Base-by-base conservation (phyloP, 2,113 vertebrate genomes). In the Pachypanchax playfairii region DNA sequence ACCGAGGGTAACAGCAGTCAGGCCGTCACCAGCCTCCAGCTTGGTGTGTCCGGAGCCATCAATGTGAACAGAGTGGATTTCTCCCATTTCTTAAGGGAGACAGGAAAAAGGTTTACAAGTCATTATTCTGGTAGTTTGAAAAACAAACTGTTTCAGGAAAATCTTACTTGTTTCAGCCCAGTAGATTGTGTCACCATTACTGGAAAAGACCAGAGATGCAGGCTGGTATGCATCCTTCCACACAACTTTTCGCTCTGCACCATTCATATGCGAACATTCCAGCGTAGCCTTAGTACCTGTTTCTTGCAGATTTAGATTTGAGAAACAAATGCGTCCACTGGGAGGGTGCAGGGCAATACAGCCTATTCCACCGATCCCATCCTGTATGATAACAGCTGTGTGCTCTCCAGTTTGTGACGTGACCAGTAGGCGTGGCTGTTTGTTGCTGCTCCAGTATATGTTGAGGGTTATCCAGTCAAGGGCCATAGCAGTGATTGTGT, bases 391-490 rank as follows among this genome's bases (percentile, higher is more conserved):
- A 1, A 80, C 55, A 5, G 91, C 83, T 0, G 85, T 80, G 75
- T 93, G 88, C 0, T 11, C 72, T 0, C 90, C 90, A 1, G 78
- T 55, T 0, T 74, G 51, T 2, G 91, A 89, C 15, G 91, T 92
- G 48, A 96, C 93, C 0, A 73, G 83, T 73, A 98, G 86, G 11
- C 72, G 77, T 0, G 88, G 67, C 0, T 86, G 90, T 39, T 88
- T 89, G 14, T 41, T 90, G 54, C 89, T 88, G 1, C 95, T 95
- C 96, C 96, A 98, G 76, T 93, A 97, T 20, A 97, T 8, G 22
- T 95, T 95, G 0, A 87, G 79, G 0, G 93, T 96, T 58, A 94
- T 54, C 93, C 94, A 96, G 89, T 98, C 95, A 6, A 97, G 72
- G 1, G 94, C 93, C 77, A 98, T 79, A 13, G 91, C 90, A 0